These are phyloP conservation scores for Pseudotriccus pelzelni DNA, from an alignment of 2,797 vertebrate genomes.

Conservation along the genomic window DNA sequence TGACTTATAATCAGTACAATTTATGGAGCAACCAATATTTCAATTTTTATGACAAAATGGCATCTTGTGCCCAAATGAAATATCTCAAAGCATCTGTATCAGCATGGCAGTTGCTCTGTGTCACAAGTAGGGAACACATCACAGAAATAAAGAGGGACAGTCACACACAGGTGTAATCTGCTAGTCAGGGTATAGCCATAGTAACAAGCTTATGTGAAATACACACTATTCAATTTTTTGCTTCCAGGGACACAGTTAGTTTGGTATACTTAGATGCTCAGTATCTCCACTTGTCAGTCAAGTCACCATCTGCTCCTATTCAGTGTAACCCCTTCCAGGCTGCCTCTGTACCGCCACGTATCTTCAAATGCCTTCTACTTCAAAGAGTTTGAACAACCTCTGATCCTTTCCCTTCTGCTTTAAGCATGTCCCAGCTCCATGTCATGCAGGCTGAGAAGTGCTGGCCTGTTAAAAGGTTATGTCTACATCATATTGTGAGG, in stretches of 20 bases:
- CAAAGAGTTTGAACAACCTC: not conserved
- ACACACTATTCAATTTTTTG: not conserved
- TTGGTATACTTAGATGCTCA: not conserved
- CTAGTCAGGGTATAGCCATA: not conserved
- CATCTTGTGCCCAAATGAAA: not conserved
- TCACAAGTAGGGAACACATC: not conserved
- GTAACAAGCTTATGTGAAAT: not conserved
- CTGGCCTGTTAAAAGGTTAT: not conserved
- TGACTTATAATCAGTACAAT: not conserved
- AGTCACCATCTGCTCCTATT: conserved; percentile 42
- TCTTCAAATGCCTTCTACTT: conserved; percentile 14
- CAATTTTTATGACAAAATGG: conserved; percentile 11
- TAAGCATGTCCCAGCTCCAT: not conserved
- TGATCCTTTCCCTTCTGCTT: not conserved
- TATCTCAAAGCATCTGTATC: not conserved
- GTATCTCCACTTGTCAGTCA: conserved; percentile 38
- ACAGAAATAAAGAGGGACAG: not conserved
- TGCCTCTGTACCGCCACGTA: not conserved
- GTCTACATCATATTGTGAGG: not conserved
- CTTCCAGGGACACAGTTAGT: not conserved
- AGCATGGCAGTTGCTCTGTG: not conserved
- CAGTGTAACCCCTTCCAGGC: not conserved
- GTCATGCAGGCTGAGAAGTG: not conserved
- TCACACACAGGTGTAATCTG: not conserved
- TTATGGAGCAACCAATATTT: not conserved